Percentiles rank a stretch among this genome's conserved stretches.
Conservation (phyloP, 2,113 vertebrate species). For the Bolborhynchus lineola region DNA sequence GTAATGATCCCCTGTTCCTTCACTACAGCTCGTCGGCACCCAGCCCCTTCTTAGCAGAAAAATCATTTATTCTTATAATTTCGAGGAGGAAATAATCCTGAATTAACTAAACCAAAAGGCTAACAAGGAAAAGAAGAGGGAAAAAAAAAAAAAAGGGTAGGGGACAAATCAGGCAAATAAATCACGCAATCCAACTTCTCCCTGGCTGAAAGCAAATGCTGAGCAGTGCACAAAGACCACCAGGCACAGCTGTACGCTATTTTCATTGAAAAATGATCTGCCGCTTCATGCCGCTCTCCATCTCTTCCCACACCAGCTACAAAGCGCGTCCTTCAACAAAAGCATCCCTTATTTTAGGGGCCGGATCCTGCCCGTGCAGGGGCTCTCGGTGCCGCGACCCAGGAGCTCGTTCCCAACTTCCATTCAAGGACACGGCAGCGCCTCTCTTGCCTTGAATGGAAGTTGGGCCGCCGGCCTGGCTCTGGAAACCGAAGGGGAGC, state of each 20-base stretch:
- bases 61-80: neutral
- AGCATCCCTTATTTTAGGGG: neutral
- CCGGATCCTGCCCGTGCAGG: neutral
- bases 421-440: conserved; percentile 32
- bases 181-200: conserved; percentile 37
- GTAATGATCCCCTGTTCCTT: neutral
- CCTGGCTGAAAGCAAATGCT: conserved; percentile 47
- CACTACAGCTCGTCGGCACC: neutral
- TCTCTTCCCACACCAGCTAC: neutral
- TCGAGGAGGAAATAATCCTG: neutral
- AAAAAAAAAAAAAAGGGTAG: fast-evolving
- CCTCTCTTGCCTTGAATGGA: conserved; percentile 34
- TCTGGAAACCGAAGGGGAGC: neutral
- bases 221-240: conserved; percentile 52
- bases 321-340: conserved; percentile 21
- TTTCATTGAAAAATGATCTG: conserved; percentile 53
- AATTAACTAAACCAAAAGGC: neutral
- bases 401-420: conserved; percentile 17
- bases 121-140: neutral
- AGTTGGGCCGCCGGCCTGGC: neutral
- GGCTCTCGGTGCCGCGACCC: neutral
- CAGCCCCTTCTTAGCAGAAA: neutral
- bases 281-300: conserved; percentile 24
- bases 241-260: conserved; percentile 56
- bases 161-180: neutral